phyloP scores from a whole-genome alignment of 2,888 invertebrate genomes.

The Drosophila niveifrons region DNA sequence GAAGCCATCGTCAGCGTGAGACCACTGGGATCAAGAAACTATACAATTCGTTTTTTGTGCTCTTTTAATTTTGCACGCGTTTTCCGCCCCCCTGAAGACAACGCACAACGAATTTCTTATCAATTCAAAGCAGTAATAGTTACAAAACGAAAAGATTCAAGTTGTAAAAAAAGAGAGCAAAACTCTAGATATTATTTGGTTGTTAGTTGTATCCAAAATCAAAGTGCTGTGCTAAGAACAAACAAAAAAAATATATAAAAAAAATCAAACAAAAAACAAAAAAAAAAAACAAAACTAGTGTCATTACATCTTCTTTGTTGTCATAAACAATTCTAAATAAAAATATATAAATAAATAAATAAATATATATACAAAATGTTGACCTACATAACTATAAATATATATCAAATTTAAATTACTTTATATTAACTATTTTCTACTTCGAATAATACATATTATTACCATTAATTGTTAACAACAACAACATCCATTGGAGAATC shows the following conservation, averaged over 20 bases:
- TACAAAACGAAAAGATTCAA: constrained; percentile 35
- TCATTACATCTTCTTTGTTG: constrained; percentile 43
- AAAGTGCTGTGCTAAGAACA: constrained; percentile 62
- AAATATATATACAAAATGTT: constrained; percentile 60
- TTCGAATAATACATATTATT: constrained; percentile 53
- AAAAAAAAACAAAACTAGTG: constrained; percentile 45
- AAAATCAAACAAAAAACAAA: constrained; percentile 16
- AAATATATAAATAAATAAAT: constrained; percentile 6
- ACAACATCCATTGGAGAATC: constrained; percentile 8
- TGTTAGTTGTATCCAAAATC: constrained; percentile 73
- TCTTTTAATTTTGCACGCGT: constrained; percentile 88
- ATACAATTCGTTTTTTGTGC: constrained; percentile 94
- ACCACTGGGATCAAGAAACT: constrained; percentile 94
- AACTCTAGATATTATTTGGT: constrained; percentile 77
- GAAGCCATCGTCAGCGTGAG: constrained; percentile 93
- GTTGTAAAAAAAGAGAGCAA: constrained; percentile 39
- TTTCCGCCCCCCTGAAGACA: constrained; percentile 41
- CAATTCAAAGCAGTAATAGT: constrained; percentile 47
- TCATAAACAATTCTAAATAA: constrained; percentile 38
- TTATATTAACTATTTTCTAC: constrained; percentile 54
- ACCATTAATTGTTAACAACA: constrained; percentile 39
- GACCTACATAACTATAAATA: constrained; percentile 36
- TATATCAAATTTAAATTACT: constrained; percentile 33
- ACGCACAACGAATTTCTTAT: constrained; percentile 72
- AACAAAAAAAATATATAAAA: neutral